phyloP scores from a whole-genome alignment of 2,888 invertebrate genomes.

The Ametastegia equiseti region DNA sequence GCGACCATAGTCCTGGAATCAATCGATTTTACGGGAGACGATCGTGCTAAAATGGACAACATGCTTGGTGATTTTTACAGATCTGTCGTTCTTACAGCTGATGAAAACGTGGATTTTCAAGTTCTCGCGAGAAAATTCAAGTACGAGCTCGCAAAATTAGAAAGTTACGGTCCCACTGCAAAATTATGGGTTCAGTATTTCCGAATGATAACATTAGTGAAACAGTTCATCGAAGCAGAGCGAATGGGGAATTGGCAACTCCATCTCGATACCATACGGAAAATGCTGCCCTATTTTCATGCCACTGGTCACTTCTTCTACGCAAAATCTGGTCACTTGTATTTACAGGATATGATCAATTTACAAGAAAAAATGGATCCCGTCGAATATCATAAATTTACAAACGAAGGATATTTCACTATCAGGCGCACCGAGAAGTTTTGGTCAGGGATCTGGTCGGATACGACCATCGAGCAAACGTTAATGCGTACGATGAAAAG shows the following conservation, averaged over 20 bases:
- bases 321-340: slow-evolving; percentile 50
- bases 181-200: slow-evolving; percentile 58
- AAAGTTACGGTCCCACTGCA: slow-evolving; percentile 55
- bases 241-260: slow-evolving; percentile 51
- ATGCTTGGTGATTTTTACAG: no score
- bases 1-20: slow-evolving; percentile 43
- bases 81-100: not conserved
- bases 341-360: slow-evolving; percentile 60
- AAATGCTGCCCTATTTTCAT: slow-evolving; percentile 52
- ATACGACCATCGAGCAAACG: slow-evolving; percentile 39
- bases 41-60: no score
- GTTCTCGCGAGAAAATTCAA: slow-evolving; percentile 7
- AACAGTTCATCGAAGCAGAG: slow-evolving; percentile 53
- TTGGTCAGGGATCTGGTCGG: slow-evolving; percentile 60
- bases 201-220: slow-evolving; percentile 49
- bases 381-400: slow-evolving; percentile 60
- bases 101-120: not conserved
- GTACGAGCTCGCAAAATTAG: not conserved
- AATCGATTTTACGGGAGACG: no score
- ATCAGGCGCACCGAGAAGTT: slow-evolving; percentile 60
- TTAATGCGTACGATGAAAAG: slow-evolving; percentile 62
- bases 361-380: slow-evolving; percentile 58
- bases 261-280: slow-evolving; percentile 50
- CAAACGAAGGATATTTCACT: slow-evolving; percentile 57
- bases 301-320: slow-evolving; percentile 57